Conservation (phyloP, 2,888 invertebrate species). For the Nipponacmea schrenckii region DNA sequence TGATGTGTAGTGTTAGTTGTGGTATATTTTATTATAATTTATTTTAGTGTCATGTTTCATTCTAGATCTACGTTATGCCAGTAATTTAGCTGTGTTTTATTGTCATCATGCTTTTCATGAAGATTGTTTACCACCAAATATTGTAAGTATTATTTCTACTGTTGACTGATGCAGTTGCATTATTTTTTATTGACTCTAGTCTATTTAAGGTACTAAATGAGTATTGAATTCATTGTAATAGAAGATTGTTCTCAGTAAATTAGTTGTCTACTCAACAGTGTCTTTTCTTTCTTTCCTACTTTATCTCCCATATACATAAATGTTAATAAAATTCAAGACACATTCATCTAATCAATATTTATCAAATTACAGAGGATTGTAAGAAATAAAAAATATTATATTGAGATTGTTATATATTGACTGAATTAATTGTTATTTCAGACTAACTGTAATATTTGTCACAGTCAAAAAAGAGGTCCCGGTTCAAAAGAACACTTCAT, state of each 20-base stretch:
- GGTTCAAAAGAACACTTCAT: slow-evolving; percentile 38
- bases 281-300: too few relatives aligned
- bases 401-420: too few relatives aligned
- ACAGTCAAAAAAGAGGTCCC: slow-evolving; percentile 65
- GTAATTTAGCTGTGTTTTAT: slow-evolving; percentile 83
- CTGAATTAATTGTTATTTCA: slow-evolving; percentile 53
- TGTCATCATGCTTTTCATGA: slow-evolving; percentile 91
- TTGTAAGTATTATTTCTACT: slow-evolving; percentile 47
- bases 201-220: neutral
- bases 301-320: too few relatives aligned
- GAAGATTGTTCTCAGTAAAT: too few relatives aligned
- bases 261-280: too few relatives aligned
- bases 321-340: too few relatives aligned
- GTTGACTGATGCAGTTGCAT: neutral
- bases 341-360: too few relatives aligned
- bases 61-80: slow-evolving; percentile 77
- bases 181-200: neutral
- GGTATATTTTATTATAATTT: neutral
- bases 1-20: neutral
- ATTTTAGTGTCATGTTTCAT: slow-evolving; percentile 28
- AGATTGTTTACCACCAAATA: slow-evolving; percentile 76
- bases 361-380: too few relatives aligned
- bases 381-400: too few relatives aligned
- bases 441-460: slow-evolving; percentile 73
- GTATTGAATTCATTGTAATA: neutral